Conservation (phyloP, 23 tunicate genomes). For the Trididemnum clinides region DNA sequence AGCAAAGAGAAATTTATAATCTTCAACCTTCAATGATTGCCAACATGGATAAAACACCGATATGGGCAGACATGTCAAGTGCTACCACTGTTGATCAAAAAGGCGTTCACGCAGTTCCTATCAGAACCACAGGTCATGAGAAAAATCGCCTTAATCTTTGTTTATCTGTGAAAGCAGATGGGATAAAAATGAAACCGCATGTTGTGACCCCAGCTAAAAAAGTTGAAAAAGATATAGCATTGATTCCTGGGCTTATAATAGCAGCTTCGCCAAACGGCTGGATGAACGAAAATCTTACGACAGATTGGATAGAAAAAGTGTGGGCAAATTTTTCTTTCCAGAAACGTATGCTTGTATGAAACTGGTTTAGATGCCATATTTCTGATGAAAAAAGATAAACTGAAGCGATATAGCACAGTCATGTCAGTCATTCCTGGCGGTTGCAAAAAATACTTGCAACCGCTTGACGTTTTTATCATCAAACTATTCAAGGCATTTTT, state of each 20-base stretch:
- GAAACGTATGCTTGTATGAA: slow-evolving; percentile 48
- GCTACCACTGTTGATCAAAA: slow-evolving; percentile 26
- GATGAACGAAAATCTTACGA: slow-evolving; percentile 35
- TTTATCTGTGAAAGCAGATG: not conserved
- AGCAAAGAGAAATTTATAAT: not conserved
- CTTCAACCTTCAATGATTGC: slow-evolving; percentile 29
- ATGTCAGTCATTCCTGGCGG: slow-evolving; percentile 60
- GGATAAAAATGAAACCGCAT: not conserved
- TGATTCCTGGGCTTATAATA: slow-evolving; percentile 31
- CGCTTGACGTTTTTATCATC: slow-evolving; percentile 51
- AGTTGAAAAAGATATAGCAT: slow-evolving; percentile 9
- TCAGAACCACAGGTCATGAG: slow-evolving; percentile 39
- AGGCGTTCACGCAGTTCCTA: slow-evolving; percentile 30
- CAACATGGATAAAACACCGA: slow-evolving; percentile 46
- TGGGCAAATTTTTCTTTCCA: slow-evolving; percentile 24
- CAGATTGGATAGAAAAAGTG: slow-evolving; percentile 9
- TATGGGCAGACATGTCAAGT: slow-evolving; percentile 49
- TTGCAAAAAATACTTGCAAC: slow-evolving; percentile 48
- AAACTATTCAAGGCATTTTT: slow-evolving; percentile 30
- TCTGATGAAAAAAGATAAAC: slow-evolving; percentile 42
- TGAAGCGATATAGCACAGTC: slow-evolving; percentile 42
- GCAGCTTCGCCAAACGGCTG: slow-evolving; percentile 29
- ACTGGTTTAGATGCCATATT: slow-evolving; percentile 12
- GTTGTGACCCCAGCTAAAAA: slow-evolving; percentile 14
- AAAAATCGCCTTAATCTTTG: slow-evolving; percentile 12